Evolutionary conservation across 2,113 vertebrate species (phyloP).

Genomic region (Macrotis lagotis): DNA sequence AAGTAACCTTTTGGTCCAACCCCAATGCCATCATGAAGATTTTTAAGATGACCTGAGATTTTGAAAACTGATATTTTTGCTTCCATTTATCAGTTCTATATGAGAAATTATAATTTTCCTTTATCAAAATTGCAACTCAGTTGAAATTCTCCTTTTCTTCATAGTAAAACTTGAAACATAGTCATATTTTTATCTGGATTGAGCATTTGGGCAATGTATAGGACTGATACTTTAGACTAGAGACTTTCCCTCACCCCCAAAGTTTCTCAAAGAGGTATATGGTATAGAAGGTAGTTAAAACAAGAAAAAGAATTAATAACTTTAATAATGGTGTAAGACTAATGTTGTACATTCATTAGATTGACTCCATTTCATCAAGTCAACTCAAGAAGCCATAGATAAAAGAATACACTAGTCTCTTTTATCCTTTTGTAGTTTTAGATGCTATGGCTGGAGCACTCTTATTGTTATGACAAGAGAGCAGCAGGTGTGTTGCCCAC

Average conservation of each 20-base stretch:
- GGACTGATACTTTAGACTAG: background rate
- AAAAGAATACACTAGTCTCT: background rate
- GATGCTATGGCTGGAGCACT: rapidly evolving
- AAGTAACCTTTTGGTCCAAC: background rate
- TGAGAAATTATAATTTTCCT: background rate
- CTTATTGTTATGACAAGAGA: background rate
- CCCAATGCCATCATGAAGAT: background rate
- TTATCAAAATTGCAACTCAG: background rate
- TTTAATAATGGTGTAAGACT: background rate
- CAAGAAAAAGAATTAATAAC: background rate
- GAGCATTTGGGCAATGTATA: background rate
- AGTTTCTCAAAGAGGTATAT: background rate
- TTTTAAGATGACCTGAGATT: background rate
- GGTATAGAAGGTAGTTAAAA: slow-evolving; percentile 1
- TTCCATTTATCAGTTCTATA: background rate
- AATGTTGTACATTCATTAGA: background rate
- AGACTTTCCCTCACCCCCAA: background rate
- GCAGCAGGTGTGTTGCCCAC: background rate
- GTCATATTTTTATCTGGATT: background rate
- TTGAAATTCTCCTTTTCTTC: background rate
- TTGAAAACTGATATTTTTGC: background rate
- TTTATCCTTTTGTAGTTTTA: background rate
- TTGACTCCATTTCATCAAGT: background rate
- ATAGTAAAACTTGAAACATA: background rate
- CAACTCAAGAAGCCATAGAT: background rate